Conservation (phyloP, 2,113 vertebrate genomes). For the Syngnathus floridae region DNA sequence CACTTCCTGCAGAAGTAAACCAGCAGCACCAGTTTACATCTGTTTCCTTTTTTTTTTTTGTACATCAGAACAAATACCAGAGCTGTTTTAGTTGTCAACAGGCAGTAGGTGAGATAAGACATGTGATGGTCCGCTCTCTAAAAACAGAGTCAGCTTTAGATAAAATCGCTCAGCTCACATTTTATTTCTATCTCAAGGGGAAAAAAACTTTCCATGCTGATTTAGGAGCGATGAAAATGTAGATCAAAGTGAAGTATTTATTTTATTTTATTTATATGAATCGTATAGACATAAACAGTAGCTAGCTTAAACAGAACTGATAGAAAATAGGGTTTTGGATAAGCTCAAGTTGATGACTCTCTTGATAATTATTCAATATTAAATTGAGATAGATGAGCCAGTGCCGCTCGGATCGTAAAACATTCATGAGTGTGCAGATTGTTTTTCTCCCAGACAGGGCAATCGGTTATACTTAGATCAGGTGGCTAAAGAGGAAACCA, state of each 20-base stretch:
- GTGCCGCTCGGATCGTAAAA: not conserved
- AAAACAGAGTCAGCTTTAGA: conserved; percentile 45
- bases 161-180: conserved; percentile 43
- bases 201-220: conserved; percentile 10
- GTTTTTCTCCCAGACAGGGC: not conserved
- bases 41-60: conserved; percentile 25
- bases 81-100: conserved; percentile 10
- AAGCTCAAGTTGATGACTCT: too few species aligned
- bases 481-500: not conserved
- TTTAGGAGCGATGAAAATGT: conserved; percentile 34
- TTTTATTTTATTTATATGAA: too few species aligned
- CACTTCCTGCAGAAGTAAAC: conserved; percentile 26
- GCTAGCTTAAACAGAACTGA: too few species aligned
- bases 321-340: too few species aligned
- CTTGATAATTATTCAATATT: too few species aligned
- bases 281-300: too few species aligned
- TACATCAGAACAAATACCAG: conserved; percentile 32
- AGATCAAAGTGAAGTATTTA: conserved; percentile 6
- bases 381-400: not conserved
- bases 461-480: not conserved
- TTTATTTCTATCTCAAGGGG: conserved; percentile 35
- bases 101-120: conserved; percentile 19
- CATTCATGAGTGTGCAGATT: not conserved
- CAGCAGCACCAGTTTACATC: conserved; percentile 26
- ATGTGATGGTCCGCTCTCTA: conserved; percentile 19